phyloP scores from a whole-genome alignment of 2,888 invertebrate genomes.

The Zhengitettix transpicula region DNA sequence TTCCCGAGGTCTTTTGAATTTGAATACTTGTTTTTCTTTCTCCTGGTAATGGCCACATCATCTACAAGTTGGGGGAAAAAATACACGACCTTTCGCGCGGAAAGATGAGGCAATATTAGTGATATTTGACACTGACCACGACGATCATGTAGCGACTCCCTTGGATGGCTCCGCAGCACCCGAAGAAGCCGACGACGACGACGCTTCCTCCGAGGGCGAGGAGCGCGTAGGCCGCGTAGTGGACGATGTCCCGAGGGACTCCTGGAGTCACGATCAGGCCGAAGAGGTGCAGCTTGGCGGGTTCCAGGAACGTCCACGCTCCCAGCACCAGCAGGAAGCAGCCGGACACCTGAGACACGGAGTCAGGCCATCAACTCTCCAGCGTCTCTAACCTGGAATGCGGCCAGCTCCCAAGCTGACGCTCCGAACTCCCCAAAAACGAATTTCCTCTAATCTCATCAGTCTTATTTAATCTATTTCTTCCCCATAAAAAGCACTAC shows the following conservation, averaged over 20 bases:
- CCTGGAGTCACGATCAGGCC: slow-evolving; percentile 29
- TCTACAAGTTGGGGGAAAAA: neutral
- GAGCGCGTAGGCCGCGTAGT: slow-evolving; percentile 31
- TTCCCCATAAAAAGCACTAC: too few species aligned
- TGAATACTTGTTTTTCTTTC: neutral
- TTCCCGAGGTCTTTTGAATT: too few species aligned
- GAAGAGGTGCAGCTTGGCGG: slow-evolving; percentile 31
- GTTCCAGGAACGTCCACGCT: slow-evolving; percentile 33
- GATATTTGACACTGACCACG: slow-evolving; percentile 17
- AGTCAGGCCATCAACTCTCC: too few species aligned
- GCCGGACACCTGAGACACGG: slow-evolving; percentile 38
- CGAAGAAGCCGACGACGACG: slow-evolving; percentile 36
- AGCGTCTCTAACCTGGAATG: too few species aligned
- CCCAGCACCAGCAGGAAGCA: slow-evolving; percentile 34
- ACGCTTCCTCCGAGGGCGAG: slow-evolving; percentile 33
- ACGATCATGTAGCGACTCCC: slow-evolving; percentile 27
- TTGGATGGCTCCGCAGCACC: slow-evolving; percentile 37
- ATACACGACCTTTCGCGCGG: too few species aligned
- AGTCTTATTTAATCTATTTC: too few species aligned
- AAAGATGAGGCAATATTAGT: too few species aligned
- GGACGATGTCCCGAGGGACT: slow-evolving; percentile 27
- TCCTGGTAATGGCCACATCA: neutral
- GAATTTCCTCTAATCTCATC: too few species aligned
- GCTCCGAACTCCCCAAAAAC: too few species aligned
- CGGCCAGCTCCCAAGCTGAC: too few species aligned